Base-by-base conservation (phyloP, 2,113 vertebrate species). In the Numida meleagris region DNA sequence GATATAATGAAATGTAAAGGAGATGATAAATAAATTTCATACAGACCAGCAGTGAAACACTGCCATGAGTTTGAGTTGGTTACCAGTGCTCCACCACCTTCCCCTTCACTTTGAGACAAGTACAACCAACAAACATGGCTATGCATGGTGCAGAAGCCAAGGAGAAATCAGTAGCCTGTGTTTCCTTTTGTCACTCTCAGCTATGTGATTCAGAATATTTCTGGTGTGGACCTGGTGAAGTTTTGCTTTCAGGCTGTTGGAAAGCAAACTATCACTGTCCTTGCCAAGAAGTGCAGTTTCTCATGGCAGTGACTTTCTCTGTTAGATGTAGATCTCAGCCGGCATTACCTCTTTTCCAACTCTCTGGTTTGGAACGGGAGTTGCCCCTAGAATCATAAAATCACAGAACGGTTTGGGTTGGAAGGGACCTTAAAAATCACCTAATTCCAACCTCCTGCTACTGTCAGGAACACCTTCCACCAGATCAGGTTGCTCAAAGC, bases 21-120 rank as follows among this genome's bases (percentile, higher is more conserved):
- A 50, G n/a, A 31, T 40, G n/a, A 31, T 40, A 62, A 40, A 53
- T 77, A 40, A 34, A 40, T 75, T 77, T 74, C 24, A 53, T 66
- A 34, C 3, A 78, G 45, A n/a, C 40, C 40, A 80, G n/a, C 34
- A 77, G 40, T 7, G 0, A 0, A n/a, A 29, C 19, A 55, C 15
- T 87, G 45, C 45, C 53, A 86, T 12, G 74, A 82, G 42, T 21
- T 74, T 12, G 33, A 43, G 36, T 91, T 86, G 40, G 25, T 61
- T 9, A 61, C 12, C 6, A 61, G 45, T 46, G 21, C 21, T 59
- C 12, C 15, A 31, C 9, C 78, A 6, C 20, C 12, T 68, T 82
- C 7, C 6, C 16, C 33, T 57, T 75, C 68, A 33, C 23, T 93
- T 36, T 55, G 45, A 40, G 14, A 45, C 18, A 45, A 40, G 40